Evolutionary conservation across 2,888 invertebrate species (phyloP).

Genomic region (Melanostoma scalare): DNA sequence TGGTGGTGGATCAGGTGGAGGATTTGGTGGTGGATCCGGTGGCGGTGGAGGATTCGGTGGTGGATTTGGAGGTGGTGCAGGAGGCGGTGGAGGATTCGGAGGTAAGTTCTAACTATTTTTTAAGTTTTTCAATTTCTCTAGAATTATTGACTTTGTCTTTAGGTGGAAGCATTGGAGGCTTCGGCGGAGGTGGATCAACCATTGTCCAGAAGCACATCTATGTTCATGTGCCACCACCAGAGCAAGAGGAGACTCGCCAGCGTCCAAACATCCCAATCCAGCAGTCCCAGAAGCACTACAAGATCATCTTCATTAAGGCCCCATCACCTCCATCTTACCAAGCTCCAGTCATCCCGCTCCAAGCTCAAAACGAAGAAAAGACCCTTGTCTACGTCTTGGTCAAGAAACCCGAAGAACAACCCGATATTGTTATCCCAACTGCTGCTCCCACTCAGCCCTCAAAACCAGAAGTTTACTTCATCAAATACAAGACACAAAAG

Average conservation of each 20-base stretch:
- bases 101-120: conserved; percentile 49
- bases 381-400: conserved; percentile 94
- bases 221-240: conserved; percentile 94
- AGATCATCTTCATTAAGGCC: conserved; percentile 96
- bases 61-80: conserved; percentile 74
- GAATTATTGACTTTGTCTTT: not conserved
- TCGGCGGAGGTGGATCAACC: conserved; percentile 81
- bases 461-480: conserved; percentile 96
- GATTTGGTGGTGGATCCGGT: conserved; percentile 74
- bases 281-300: conserved; percentile 93
- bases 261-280: conserved; percentile 85
- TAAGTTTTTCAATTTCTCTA: not conserved
- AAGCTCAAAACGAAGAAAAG: conserved; percentile 93
- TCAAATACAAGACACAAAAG: conserved; percentile 83
- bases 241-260: conserved; percentile 88
- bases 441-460: conserved; percentile 91
- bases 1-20: conserved; percentile 73
- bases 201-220: conserved; percentile 93
- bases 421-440: conserved; percentile 90
- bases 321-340: conserved; percentile 92
- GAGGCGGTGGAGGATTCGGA: conserved; percentile 73
- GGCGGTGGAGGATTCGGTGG: conserved; percentile 73
- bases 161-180: conserved; percentile 77
- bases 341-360: conserved; percentile 90
- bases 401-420: conserved; percentile 93